These are phyloP conservation scores for Ctenopoma multispine DNA, from an alignment of 2,797 vertebrate species.

Conservation along the genomic window DNA sequence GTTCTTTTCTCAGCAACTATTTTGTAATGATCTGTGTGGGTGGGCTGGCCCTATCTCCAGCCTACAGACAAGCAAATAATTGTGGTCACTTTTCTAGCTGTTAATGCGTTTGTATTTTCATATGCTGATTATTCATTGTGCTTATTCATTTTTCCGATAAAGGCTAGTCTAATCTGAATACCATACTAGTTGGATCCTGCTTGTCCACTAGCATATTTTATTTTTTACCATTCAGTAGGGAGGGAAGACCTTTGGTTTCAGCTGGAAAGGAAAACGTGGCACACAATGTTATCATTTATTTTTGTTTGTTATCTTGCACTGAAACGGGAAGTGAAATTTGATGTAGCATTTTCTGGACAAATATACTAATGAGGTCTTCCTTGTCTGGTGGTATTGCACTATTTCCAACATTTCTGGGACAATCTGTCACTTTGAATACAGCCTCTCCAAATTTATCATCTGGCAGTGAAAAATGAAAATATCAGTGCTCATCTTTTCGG, in stretches of 20 bases:
- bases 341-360: conserved; percentile 82
- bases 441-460: conserved; percentile 60
- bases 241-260: conserved; percentile 78
- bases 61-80: conserved; percentile 56
- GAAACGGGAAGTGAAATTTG: conserved; percentile 74
- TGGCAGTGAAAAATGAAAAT: conserved; percentile 9
- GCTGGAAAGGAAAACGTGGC: conserved; percentile 61
- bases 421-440: conserved; percentile 82
- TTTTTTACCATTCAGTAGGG: conserved; percentile 66
- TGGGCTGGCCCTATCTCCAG: conserved; percentile 40
- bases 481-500: not conserved
- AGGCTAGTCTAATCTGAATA: conserved; percentile 50
- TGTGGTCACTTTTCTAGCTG: conserved; percentile 71
- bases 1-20: conserved; percentile 59
- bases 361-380: conserved; percentile 87
- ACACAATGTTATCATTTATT: conserved; percentile 13
- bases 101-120: conserved; percentile 77
- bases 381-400: conserved; percentile 92
- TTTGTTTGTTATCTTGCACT: conserved; percentile 75
- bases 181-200: conserved; percentile 40
- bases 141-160: conserved; percentile 44
- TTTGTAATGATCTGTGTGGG: conserved; percentile 65
- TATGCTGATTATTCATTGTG: conserved; percentile 71
- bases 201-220: conserved; percentile 27
- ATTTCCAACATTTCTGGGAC: conserved; percentile 85